Conservation (phyloP, 2,113 vertebrate species). For the Baryphthengus martii region DNA sequence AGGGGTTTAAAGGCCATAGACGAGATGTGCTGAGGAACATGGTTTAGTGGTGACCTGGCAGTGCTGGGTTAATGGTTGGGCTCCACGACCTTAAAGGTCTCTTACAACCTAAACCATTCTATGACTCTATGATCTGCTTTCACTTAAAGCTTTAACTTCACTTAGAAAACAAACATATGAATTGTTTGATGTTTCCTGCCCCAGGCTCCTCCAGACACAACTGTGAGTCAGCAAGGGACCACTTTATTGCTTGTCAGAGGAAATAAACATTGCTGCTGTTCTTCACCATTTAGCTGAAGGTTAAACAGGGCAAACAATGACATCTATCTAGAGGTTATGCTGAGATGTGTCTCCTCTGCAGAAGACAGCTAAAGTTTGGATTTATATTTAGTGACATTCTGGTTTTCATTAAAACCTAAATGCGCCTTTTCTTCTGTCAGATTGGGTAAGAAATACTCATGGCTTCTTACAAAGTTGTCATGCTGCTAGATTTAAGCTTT, state of each 20-base stretch:
- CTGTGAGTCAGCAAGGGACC: neutral
- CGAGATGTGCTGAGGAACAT: neutral
- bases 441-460: neutral
- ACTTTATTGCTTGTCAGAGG: neutral
- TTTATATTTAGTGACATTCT: conserved; percentile 19
- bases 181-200: neutral
- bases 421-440: conserved; percentile 5
- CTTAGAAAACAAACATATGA: neutral
- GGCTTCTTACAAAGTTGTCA: neutral
- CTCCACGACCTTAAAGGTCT: neutral
- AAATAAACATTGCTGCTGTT: neutral
- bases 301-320: neutral
- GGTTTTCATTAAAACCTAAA: conserved; percentile 6
- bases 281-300: neutral
- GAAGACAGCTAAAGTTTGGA: neutral
- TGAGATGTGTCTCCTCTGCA: neutral
- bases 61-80: neutral
- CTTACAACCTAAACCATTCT: neutral
- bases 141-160: neutral
- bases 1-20: neutral
- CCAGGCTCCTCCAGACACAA: neutral
- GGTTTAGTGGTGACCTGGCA: neutral
- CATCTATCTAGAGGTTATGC: neutral
- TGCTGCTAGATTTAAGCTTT: conserved; percentile 36
- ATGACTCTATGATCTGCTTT: neutral